A percentile compares a stretch with the other conserved stretches of the same genome.
Evolutionary conservation across 1,140 invertebrate species (phyloP).

Genomic region (Ips typographus): DNA sequence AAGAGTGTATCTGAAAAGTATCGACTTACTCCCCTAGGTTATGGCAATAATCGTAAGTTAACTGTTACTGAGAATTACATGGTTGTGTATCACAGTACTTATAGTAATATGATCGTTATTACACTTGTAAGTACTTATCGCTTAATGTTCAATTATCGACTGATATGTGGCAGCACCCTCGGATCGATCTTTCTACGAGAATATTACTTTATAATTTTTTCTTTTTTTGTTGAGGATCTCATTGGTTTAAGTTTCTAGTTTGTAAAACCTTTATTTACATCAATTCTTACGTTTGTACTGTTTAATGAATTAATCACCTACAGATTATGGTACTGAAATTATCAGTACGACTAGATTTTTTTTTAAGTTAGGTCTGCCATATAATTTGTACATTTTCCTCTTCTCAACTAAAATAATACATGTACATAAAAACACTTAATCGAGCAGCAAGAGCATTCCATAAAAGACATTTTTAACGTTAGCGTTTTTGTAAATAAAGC

Average conservation of each 20-base stretch:
- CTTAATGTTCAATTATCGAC: conserved; percentile 31
- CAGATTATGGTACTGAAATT: not conserved
- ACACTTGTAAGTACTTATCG: conserved; percentile 17
- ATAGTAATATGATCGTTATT: conserved; percentile 20
- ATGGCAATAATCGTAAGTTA: conserved; percentile 43
- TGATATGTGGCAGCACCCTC: conserved; percentile 35
- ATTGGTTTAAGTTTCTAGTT: conserved; percentile 34
- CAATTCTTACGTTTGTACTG: conserved; percentile 18
- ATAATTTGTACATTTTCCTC: too few relatives aligned
- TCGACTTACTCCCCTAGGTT: conserved; percentile 35
- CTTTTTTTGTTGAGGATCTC: conserved; percentile 40
- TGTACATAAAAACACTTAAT: too few relatives aligned
- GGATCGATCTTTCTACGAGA: not conserved
- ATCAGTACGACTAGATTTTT: not conserved
- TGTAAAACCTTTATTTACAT: conserved; percentile 24
- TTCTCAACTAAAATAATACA: too few relatives aligned
- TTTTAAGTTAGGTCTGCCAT: too few relatives aligned
- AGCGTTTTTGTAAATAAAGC: conserved; percentile 27
- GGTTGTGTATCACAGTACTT: conserved; percentile 47
- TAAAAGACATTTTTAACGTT: conserved; percentile 28
- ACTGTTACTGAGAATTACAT: conserved; percentile 16
- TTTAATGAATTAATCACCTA: not conserved
- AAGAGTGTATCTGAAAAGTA: not conserved
- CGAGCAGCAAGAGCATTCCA: conserved; percentile 24
- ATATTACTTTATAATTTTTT: conserved; percentile 15